Conservation (phyloP, 2,797 vertebrate species). For the Sebastes steindachneri region DNA sequence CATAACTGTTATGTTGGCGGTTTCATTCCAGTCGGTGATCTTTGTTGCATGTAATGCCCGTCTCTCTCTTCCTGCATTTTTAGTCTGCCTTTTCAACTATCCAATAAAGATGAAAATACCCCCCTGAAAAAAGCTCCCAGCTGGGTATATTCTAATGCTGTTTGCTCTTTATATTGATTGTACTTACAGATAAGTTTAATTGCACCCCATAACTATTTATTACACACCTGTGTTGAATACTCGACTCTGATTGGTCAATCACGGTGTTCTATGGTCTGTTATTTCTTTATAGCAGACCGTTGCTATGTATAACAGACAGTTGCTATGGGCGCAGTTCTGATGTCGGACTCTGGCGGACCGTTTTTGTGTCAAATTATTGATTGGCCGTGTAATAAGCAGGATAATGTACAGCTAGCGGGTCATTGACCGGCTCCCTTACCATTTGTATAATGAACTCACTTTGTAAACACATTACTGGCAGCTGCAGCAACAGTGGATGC, state of each 20-base stretch:
- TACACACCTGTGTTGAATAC: too few species aligned
- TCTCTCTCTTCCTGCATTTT: background rate
- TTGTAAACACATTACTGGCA: background rate
- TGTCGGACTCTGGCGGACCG: accelerated
- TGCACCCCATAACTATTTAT: background rate
- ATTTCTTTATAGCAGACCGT: too few species aligned
- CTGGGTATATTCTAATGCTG: background rate
- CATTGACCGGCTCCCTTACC: too few species aligned
- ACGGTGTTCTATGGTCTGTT: too few species aligned
- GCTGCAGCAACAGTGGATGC: background rate
- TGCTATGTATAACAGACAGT: too few species aligned
- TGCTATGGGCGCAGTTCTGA: too few species aligned
- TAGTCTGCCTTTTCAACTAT: background rate
- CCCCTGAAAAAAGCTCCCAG: background rate
- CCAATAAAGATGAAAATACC: background rate
- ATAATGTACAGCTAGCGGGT: too few species aligned
- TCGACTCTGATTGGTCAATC: too few species aligned
- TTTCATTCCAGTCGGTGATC: background rate
- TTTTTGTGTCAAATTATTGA: too few species aligned
- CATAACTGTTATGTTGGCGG: accelerated
- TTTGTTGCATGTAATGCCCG: background rate
- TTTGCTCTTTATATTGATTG: background rate
- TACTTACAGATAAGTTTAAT: background rate
- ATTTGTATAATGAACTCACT: background rate
- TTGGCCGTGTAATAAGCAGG: too few species aligned